Evolutionary conservation across 2,888 invertebrate genomes (phyloP), one percentile per base, ranked within the genome.

Genomic region (Copidosoma aretas): DNA sequence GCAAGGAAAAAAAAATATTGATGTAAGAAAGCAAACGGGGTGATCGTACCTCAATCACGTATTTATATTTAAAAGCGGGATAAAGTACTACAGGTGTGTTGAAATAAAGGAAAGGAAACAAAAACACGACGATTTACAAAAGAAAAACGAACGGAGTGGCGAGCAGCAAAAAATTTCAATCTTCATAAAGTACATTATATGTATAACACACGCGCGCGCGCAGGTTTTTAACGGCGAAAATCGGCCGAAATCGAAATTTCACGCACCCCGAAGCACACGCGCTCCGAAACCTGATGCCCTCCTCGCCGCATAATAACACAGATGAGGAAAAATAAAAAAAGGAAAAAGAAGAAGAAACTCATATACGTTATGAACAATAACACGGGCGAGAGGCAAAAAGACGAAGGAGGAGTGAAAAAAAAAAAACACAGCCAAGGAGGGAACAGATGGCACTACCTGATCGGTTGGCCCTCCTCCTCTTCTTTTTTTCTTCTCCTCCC

Each of bases 401-500:
- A 46, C 21, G 10, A 56, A 56, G 21, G 56, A 24, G 21, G 43
- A 41, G 19, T n/a, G 32, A 46, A 39, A 41, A 43, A 57, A 22
- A 41, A 53, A 54, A 53, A 53, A 62, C n/a, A 51, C 21, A 57
- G 32, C 12, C 17, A 39, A 46, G n/a, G 56, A 63, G 56, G 32
- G 67, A 69, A 64, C 71, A 71, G 71, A 69, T 71, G 71, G 71
- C 61, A 67, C 58, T 71, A 71, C 68, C 68, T 71, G 71, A 71
- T 59, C 67, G 59, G 57, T 60, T 62, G 58, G 59, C 64, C 52
- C 22, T 21, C n/a, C 57, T 41, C 60, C 57, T 53, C 22, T 21
- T 22, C 49, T 49, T 57, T 52, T 56, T 21, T 46, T 46, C 43
- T 67, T 19, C 3, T 22, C 51, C 12, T 24, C 41, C 8, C 32